Base-by-base conservation (phyloP, 2,797 vertebrate species). In the Nannoperca obscura region DNA sequence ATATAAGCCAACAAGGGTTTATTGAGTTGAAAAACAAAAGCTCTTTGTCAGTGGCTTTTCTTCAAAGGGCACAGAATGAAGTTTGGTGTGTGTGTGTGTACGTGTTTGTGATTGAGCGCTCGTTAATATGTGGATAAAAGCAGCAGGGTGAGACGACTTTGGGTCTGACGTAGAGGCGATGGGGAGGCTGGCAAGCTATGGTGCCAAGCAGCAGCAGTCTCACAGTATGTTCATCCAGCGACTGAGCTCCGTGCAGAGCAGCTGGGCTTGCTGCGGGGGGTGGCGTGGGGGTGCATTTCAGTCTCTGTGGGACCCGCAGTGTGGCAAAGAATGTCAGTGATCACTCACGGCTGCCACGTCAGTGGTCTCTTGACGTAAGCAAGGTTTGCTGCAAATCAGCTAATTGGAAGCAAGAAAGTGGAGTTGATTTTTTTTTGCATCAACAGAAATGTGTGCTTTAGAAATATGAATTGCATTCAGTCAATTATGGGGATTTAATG, bases 1-100 rank as follows among this genome's bases (percentile, higher is more conserved):
- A 58, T 46, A 32, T 5, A 62, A 82, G 61, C 32, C 64, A 60
- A 63, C 6, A 0, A 38, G 78, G 67, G 70, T 81, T 81, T 60
- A 78, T 72, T 66, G 77, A 82, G 63, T 53, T 61, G 34, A 71
- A 80, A 83, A 82, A 87, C 76, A 84, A 83, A 82, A 82, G 69
- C 63, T 74, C 74, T 87, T 84, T 76, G 73, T 86, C 19, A n/a
- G 27, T 62, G 71, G 47, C 53, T 83, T 85, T 81, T 83, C 54
- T 78, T 82, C 46, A 82, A 80, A 85, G 71, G 64, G 60, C 50
- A 60, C 5, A 0, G 42, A 61, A 52, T 49, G 30, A 76, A 47
- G 74, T 68, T 40, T 14, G 30, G 1, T n/a, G 36, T 64, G 50
- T 59, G 32, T 22, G 19, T 65, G 22, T 34, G 52, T 53, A 7